These are phyloP conservation scores for Oryzias celebensis DNA, from an alignment of 2,113 vertebrate species.

Conservation along the genomic window DNA sequence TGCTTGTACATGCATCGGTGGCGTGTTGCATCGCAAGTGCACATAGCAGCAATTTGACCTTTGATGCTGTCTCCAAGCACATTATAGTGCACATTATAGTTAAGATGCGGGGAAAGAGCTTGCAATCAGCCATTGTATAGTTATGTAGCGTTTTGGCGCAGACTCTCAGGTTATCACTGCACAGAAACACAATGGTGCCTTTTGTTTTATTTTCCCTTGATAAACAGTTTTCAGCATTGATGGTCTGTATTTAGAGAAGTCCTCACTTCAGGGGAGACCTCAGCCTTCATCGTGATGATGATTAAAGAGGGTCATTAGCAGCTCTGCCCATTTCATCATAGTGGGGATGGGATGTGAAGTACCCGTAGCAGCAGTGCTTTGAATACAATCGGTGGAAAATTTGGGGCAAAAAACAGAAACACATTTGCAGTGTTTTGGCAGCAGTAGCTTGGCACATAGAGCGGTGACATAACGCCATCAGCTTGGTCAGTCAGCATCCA, in stretches of 20 bases:
- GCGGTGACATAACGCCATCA: background rate
- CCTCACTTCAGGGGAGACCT: conserved; percentile 10
- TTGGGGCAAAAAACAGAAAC: too few relatives aligned
- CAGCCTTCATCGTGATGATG: background rate
- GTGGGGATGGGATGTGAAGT: too few relatives aligned
- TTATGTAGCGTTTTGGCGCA: conserved; percentile 26
- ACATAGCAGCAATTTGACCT: conserved; percentile 7
- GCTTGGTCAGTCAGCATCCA: background rate
- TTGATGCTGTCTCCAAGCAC: conserved; percentile 55
- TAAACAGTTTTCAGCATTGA: conserved; percentile 36
- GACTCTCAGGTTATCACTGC: conserved; percentile 54
- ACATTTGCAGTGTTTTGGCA: too few relatives aligned
- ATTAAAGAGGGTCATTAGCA: background rate
- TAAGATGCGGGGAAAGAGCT: conserved; percentile 24
- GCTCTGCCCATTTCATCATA: too few relatives aligned
- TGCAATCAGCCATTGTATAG: conserved; percentile 64
- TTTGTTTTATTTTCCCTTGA: conserved; percentile 24
- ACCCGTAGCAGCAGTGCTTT: too few relatives aligned
- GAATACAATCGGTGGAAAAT: too few relatives aligned
- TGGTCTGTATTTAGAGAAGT: conserved; percentile 19
- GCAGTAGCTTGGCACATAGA: too few relatives aligned
- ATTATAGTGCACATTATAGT: conserved; percentile 21
- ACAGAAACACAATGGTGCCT: conserved; percentile 43
- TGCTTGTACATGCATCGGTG: too few relatives aligned
- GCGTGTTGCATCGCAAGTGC: background rate